Base-by-base conservation (phyloP, 2,888 invertebrate species). In the Antheraea assamensis region DNA sequence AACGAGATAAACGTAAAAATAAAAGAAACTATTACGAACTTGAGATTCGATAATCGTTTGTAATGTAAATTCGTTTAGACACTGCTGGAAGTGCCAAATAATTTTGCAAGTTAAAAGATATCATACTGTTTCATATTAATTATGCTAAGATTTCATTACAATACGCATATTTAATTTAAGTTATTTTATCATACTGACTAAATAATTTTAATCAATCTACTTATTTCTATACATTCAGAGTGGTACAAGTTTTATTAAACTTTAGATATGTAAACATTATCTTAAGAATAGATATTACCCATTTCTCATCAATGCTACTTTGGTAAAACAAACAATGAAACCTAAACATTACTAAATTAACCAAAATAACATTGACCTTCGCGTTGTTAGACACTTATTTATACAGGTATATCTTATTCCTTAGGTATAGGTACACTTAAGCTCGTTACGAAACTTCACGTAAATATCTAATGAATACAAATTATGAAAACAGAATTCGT, bases 401-500 rank as follows among this genome's bases (percentile, higher is more conserved):
- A 24, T 58, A 42, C 42, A 42, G 10, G 13, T 42, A 42, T 42
- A 42, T 42, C 42, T 42, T 42, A 13, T 42, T 3, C 42, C 42
- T 42, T 42, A 42, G 42, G 42, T 42, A 13, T 42, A n/a, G n/a
- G n/a, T n/a, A 42, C 42, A 52, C 7, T 7, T 55, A 55, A n/a
- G 55, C n/a, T 21, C n/a, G n/a, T 55, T 55, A 55, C 55, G 10
- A 55, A 55, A n/a, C 55, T 21, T 55, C 55, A n/a, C 55, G 24
- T 71, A n/a, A 21, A 71, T 77, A 76, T 72, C 30, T 66, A 55
- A 70, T 73, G 35, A 68, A 47, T 24, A 68, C 77, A 79, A 83
- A 79, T 82, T 82, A 80, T 82, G 81, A 85, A n/a, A 87, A 87
- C 87, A 85, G 55, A 35, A 70, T 27, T 66, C 66, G 66, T 52